These are phyloP conservation scores for Nipponia nippon DNA, from an alignment of 2,113 vertebrate species.

Conservation along the genomic window DNA sequence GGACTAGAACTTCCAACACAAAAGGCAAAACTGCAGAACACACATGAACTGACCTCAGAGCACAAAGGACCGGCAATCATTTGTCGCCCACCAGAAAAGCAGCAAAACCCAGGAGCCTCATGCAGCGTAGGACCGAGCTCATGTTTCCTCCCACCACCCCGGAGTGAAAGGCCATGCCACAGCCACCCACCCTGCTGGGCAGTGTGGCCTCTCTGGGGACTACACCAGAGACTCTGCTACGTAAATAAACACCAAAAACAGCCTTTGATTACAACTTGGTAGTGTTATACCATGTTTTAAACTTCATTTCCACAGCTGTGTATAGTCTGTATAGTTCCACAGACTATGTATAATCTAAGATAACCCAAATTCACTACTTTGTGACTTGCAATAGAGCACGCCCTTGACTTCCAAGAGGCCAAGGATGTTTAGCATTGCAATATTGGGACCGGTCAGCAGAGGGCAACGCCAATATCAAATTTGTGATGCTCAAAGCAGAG, in stretches of 20 bases:
- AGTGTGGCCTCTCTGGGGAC: no score
- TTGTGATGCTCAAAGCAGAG: background rate
- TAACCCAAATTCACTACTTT: background rate
- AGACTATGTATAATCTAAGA: background rate
- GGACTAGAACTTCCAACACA: background rate
- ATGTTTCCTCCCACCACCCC: background rate
- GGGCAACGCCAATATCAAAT: background rate
- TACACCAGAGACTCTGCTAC: background rate
- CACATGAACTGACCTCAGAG: background rate
- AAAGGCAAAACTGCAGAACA: background rate
- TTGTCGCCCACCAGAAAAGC: background rate
- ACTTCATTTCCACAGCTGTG: background rate
- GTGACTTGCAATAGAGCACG: rapidly evolving
- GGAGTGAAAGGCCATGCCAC: background rate
- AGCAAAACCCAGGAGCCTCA: background rate
- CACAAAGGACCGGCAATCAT: background rate
- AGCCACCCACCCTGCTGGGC: background rate
- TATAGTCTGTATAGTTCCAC: background rate
- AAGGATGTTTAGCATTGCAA: background rate
- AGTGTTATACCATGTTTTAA: background rate
- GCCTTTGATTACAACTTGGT: background rate
- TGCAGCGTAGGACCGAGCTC: rapidly evolving
- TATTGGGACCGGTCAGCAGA: background rate
- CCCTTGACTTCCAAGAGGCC: no score
- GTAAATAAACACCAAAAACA: background rate